phyloP scores from a whole-genome alignment of 1,140 invertebrate genomes.

The Neelides sp. region DNA sequence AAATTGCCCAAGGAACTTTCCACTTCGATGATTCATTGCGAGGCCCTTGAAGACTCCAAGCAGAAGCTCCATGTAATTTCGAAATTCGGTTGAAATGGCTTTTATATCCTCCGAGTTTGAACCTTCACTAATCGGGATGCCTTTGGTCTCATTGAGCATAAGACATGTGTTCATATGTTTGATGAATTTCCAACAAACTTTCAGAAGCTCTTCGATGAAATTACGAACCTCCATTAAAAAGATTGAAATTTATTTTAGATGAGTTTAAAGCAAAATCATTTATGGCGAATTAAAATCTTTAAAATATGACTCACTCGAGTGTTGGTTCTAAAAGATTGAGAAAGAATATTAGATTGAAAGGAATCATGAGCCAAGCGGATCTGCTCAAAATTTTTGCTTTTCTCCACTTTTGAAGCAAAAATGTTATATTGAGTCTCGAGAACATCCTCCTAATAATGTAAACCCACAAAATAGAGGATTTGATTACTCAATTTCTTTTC shows the following conservation, averaged over 20 bases:
- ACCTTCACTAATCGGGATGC: constrained; percentile 27
- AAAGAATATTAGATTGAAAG: constrained; percentile 24
- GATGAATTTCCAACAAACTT: constrained; percentile 17
- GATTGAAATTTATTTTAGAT: neutral
- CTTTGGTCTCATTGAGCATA: constrained; percentile 8
- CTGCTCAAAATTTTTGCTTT: constrained; percentile 30
- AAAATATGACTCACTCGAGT: constrained; percentile 4
- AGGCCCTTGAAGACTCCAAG: constrained; percentile 18
- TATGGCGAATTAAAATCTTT: neutral
- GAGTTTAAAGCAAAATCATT: too few species aligned
- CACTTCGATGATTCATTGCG: constrained; percentile 18
- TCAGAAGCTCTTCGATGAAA: constrained; percentile 24
- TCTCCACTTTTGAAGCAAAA: constrained; percentile 16
- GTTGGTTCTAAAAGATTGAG: constrained; percentile 25
- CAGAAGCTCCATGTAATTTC: constrained; percentile 22
- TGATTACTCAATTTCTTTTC: too few species aligned
- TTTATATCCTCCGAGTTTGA: constrained; percentile 17
- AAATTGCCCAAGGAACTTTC: constrained; percentile 23
- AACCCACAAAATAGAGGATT: too few species aligned
- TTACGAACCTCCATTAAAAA: constrained; percentile 9
- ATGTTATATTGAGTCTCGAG: constrained; percentile 24
- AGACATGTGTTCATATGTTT: constrained; percentile 18
- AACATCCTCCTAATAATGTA: constrained; percentile 28
- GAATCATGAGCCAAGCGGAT: constrained; percentile 23
- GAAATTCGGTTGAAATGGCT: constrained; percentile 15